Percentiles rank a stretch among this genome's conserved stretches.
Conservation (phyloP, 2,888 invertebrate species). For the Aradus depressus region DNA sequence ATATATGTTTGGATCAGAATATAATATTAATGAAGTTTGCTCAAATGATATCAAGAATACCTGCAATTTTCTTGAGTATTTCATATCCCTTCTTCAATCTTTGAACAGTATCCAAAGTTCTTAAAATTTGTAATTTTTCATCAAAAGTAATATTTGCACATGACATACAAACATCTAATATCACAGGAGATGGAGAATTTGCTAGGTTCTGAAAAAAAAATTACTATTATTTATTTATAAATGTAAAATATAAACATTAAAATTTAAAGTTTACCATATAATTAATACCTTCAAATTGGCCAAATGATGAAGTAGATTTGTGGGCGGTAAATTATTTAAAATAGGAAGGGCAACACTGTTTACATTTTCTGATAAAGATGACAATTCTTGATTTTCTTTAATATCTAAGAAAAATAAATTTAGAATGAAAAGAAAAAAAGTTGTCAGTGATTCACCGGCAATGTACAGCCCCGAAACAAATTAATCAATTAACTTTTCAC, state of each 20-base stretch:
- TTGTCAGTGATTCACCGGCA: no score
- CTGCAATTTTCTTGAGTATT: slow-evolving; percentile 33
- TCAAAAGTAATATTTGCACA: slow-evolving; percentile 32
- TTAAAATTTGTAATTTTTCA: slow-evolving; percentile 40
- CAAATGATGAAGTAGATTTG: no score
- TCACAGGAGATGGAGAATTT: slow-evolving; percentile 3
- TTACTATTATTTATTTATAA: neutral
- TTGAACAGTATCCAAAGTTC: slow-evolving; percentile 39
- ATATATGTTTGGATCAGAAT: neutral
- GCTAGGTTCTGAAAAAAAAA: slow-evolving; percentile 15
- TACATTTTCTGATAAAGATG: no score
- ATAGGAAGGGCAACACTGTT: no score
- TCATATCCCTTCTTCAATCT: slow-evolving; percentile 39
- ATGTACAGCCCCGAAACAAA: no score
- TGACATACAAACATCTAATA: slow-evolving; percentile 7
- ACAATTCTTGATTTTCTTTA: no score
- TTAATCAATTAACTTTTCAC: no score
- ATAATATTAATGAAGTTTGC: neutral
- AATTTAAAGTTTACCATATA: slow-evolving; percentile 12
- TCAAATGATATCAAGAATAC: neutral
- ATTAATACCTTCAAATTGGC: no score
- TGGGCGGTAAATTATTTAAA: no score
- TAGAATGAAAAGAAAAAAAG: no score
- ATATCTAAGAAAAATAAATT: no score
- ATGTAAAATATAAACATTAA: slow-evolving; percentile 11